Percentiles rank a stretch among this genome's conserved stretches.
Conservation (phyloP, 2,888 invertebrate species). For the Dynastes hyllus region DNA sequence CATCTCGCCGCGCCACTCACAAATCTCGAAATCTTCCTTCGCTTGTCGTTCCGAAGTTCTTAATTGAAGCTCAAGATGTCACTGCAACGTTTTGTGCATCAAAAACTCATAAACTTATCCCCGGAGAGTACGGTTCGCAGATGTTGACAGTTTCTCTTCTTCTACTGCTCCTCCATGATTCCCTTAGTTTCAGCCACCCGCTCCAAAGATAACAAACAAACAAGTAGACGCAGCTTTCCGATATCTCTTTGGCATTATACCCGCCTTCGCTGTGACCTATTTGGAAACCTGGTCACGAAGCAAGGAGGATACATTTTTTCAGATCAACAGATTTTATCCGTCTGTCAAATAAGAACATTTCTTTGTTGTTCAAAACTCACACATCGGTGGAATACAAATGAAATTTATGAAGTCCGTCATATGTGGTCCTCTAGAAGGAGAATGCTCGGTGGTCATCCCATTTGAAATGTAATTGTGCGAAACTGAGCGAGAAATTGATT, state of each 20-base stretch:
- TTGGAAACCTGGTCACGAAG: conserved; percentile 60
- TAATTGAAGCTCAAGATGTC: conserved; percentile 56
- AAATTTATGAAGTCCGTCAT: conserved; percentile 33
- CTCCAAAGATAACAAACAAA: conserved; percentile 22
- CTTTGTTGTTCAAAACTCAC: conserved; percentile 56
- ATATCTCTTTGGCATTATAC: conserved; percentile 11
- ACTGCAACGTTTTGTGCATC: conserved; percentile 56
- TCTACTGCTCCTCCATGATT: conserved; percentile 16
- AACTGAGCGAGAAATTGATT: background rate
- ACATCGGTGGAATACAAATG: conserved; percentile 33
- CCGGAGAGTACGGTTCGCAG: conserved; percentile 49
- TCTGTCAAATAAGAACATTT: conserved; percentile 62
- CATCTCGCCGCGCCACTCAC: conserved; percentile 6
- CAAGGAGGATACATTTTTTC: conserved; percentile 62
- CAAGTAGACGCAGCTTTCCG: background rate
- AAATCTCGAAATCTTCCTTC: conserved; percentile 3
- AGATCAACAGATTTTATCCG: conserved; percentile 64
- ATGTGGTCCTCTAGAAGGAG: conserved; percentile 10
- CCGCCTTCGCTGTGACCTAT: conserved; percentile 3
- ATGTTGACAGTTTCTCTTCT: conserved; percentile 56
- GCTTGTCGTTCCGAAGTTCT: conserved; percentile 48
- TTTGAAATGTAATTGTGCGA: background rate
- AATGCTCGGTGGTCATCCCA: background rate
- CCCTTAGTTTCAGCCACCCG: conserved; percentile 2
- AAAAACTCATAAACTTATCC: conserved; percentile 55